Percentiles rank a stretch among this genome's conserved stretches.
phyloP scores from a whole-genome alignment of 35 echinoderm and acorn worm genomes.

The Apostichopus parvimensis region DNA sequence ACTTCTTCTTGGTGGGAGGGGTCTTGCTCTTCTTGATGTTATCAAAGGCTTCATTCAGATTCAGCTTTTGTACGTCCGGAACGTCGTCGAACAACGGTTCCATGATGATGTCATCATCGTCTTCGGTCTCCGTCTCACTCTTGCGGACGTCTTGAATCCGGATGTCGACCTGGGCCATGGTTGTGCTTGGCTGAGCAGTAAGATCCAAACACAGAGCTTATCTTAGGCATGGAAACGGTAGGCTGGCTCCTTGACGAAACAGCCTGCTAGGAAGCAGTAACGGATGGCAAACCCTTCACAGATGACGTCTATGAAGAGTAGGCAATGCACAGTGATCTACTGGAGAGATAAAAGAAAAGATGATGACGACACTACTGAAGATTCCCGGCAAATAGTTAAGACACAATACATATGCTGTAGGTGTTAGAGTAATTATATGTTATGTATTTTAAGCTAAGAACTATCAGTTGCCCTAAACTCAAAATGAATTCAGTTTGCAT shows the following conservation, averaged over 20 bases:
- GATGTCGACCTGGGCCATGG: conserved; percentile 49
- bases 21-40: conserved; percentile 47
- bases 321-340: too few species aligned
- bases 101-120: conserved; percentile 31
- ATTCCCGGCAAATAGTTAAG: too few species aligned
- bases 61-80: not conserved
- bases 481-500: too few species aligned
- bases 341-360: too few species aligned
- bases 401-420: too few species aligned
- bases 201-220: conserved; percentile 42
- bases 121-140: conserved; percentile 36
- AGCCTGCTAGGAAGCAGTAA: not conserved
- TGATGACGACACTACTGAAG: too few species aligned
- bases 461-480: too few species aligned
- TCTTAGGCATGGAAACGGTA: conserved; percentile 34
- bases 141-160: conserved; percentile 31
- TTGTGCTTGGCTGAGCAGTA: conserved; percentile 35
- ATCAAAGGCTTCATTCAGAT: conserved; percentile 39
- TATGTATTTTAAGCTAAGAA: too few species aligned
- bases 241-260: not conserved
- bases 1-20: conserved; percentile 59
- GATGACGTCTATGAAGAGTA: not conserved
- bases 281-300: not conserved
- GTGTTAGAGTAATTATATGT: too few species aligned
- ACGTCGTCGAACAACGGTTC: conserved; percentile 24